A percentile compares a stretch with the other conserved stretches of the same genome.
phyloP scores from a whole-genome alignment of 2,113 vertebrate species.

The Platanista minor region DNA sequence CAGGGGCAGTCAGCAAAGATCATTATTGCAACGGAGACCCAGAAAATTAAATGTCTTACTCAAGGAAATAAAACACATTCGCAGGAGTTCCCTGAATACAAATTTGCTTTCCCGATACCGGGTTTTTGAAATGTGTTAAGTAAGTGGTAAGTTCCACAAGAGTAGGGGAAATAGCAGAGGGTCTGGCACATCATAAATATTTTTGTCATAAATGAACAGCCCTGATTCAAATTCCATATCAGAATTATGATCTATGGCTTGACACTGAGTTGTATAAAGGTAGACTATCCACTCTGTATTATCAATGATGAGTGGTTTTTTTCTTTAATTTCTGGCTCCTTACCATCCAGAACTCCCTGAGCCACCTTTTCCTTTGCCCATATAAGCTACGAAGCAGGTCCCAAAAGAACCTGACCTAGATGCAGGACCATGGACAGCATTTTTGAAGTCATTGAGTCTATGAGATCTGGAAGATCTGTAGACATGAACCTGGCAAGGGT shows the following conservation, averaged over 20 bases:
- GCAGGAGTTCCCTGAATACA: neutral
- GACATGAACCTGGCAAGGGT: neutral
- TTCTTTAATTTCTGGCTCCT: neutral
- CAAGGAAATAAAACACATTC: constrained; percentile 33
- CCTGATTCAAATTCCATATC: neutral
- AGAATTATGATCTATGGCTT: neutral
- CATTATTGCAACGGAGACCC: neutral
- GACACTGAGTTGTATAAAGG: neutral
- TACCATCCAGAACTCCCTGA: neutral
- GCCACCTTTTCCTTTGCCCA: neutral
- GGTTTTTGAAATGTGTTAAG: neutral
- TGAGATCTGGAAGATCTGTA: rapidly evolving
- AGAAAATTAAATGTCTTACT: constrained; percentile 48
- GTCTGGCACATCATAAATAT: neutral
- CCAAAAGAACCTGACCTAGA: neutral
- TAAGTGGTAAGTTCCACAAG: neutral
- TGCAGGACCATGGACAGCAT: neutral
- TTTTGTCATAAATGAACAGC: neutral
- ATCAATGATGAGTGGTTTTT: neutral
- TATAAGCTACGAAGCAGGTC: neutral
- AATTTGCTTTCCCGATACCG: neutral
- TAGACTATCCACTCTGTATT: neutral
- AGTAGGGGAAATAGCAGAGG: neutral
- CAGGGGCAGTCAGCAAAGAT: neutral
- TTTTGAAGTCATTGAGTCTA: neutral